phyloP scores from a whole-genome alignment of 2,797 vertebrate species.

The Gymnopithys bicolor region DNA sequence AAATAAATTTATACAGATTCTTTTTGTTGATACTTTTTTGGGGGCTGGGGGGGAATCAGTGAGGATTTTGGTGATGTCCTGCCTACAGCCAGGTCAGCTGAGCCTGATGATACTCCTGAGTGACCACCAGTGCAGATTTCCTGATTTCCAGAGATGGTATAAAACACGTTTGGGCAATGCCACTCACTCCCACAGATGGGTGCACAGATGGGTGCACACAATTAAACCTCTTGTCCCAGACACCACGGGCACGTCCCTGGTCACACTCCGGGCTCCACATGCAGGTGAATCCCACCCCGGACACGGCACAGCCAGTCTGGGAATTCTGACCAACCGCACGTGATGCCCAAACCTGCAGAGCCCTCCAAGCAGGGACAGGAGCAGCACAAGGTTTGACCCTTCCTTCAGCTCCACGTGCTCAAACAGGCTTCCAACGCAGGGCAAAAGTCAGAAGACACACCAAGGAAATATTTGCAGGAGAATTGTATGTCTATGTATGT shows the following conservation, averaged over 20 bases:
- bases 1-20: background rate
- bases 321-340: background rate
- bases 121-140: background rate
- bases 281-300: background rate
- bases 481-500: background rate
- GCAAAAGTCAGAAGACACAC: background rate
- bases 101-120: background rate
- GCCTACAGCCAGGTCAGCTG: background rate
- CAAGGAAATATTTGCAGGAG: background rate
- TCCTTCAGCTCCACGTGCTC: background rate
- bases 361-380: background rate
- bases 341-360: background rate
- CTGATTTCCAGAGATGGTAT: background rate
- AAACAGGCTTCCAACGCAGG: background rate
- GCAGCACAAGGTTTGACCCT: background rate
- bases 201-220: background rate
- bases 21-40: background rate
- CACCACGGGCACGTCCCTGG: fast-evolving
- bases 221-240: background rate
- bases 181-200: background rate
- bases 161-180: background rate
- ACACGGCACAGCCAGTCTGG: background rate
- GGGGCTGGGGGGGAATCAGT: background rate
- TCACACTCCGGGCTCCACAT: fast-evolving
- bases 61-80: background rate